Base-by-base conservation (phyloP, 2,113 vertebrate genomes). In the Setophaga petechia region DNA sequence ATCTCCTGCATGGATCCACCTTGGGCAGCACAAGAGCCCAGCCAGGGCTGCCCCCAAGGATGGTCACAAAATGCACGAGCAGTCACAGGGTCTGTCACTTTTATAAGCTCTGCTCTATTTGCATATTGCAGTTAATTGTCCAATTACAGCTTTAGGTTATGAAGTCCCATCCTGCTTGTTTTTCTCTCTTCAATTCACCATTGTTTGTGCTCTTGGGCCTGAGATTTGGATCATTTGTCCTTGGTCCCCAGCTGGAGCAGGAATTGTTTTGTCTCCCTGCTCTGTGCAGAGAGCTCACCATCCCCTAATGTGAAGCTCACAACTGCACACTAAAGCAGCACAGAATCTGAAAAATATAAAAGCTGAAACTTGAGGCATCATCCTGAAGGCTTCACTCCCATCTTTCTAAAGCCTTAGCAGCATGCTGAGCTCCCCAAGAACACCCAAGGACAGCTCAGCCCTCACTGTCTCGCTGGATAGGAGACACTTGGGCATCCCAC, bases 111-210 rank as follows among this genome's bases (percentile, higher is more conserved):
- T 61, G 58, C 15, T 37, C 35, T 35, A 6, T 61, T 61, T 61
- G 15, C n/a, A 61, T 6, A 1, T 27, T 61, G 58, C 10, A 8
- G 23, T 61, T 37, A 1, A 27, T 61, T 61, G 35, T 37, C 10
- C 35, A 2, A 5, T 61, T 61, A 0, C 35, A 37, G 35, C 23
- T 61, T 6, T 1, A 37, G n/a, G 1, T 1, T 2, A 8, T 27
- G 35, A 0, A 27, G 58, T 61, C 35, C 16, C 58, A 37, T 12
- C 58, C 23, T 25, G 6, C 22, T 61, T 59, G 23, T 37, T 37
- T 61, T 37, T 61, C 58, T 61, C 23, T 27, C n/a, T 27, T 1
- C 16, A 61, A 0, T 0, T 2, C 24, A 27, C 15, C 22, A 3
- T 8, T 27, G 58, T 37, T 61, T 61, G 2, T 61, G 15, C 58